Conservation (phyloP, 2,113 vertebrate species). For the Myotis yumanensis region DNA sequence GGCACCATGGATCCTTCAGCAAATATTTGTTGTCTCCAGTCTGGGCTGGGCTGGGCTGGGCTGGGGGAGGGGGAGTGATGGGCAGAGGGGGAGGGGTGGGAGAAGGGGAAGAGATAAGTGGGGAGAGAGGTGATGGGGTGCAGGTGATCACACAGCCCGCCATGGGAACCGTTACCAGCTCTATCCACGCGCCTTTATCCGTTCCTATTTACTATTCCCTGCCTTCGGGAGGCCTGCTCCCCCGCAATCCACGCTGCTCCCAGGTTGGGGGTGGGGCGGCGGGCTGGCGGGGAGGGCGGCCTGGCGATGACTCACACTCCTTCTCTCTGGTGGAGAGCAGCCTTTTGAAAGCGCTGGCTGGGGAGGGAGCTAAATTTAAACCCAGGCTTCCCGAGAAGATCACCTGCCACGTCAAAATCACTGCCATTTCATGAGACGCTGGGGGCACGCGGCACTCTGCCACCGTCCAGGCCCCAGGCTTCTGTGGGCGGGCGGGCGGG, state of each 20-base stretch:
- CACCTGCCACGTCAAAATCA: conserved; percentile 68
- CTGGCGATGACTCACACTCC: conserved; percentile 67
- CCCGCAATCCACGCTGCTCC: conserved; percentile 55
- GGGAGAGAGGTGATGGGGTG: rapidly evolving
- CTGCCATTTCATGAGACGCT: conserved; percentile 64
- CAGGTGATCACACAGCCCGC: not conserved
- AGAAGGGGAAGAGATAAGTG: no score
- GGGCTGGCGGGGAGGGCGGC: not conserved
- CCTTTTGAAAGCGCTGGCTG: conserved; percentile 75
- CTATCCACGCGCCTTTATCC: not conserved
- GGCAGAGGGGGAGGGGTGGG: no score
- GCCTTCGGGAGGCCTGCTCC: conserved; percentile 71
- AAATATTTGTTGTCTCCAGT: rapidly evolving
- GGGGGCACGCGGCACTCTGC: not conserved
- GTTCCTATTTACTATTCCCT: conserved; percentile 72
- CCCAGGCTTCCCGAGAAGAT: conserved; percentile 71
- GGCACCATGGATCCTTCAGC: rapidly evolving
- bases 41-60: not conserved
- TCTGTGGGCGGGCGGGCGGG: not conserved
- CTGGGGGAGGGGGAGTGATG: no score
- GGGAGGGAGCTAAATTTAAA: conserved; percentile 81
- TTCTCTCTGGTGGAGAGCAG: not conserved
- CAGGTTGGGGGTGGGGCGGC: not conserved
- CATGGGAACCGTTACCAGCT: not conserved
- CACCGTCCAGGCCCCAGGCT: not conserved